Base-by-base conservation (phyloP, 2,797 vertebrate genomes). In the Phrynocephalus guinanensis region DNA sequence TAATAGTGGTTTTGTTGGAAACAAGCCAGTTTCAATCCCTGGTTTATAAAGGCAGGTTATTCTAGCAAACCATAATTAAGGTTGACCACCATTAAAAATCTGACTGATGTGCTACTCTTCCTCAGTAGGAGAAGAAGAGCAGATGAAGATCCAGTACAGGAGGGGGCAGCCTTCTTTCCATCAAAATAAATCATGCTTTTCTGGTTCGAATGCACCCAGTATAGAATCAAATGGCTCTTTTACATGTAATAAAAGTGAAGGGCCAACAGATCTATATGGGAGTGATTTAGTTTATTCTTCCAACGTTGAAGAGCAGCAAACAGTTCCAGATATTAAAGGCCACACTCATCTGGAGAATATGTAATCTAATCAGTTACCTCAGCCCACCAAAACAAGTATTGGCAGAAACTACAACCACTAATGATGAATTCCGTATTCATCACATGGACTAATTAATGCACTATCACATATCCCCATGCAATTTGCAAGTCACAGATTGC, bases 401-500 rank as follows among this genome's bases (percentile, higher is more conserved):
- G 97, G 97, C 94, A 88, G 92, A 92, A 95, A 94, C 95, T 95
- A 94, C 50, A 89, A 93, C 95, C 95, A 95, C 96, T 96, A 96
- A 97, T 95, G 96, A 97, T 96, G 96, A 95, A 96, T 96, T 96
- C 96, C 87, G 95, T 95, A 96, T 97, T 97, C 96, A 96, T 96
- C 95, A 94, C 95, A 93, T 95, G 95, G 95, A 95, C 96, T 97
- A 97, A 97, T 97, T 97, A 97, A 97, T 97, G 96, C 95, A 94
- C 93, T 89, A 93, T 95, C 96, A 96, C 96, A 96, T 95, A 96
- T 96, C 96, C 96, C 96, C 92, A 94, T 94, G 96, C 96, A 97
- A 97, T 97, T 97, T 97, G 97, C 97, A 97, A 97, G 96, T 97
- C 96, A 97, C 96, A 97, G 96, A 97, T 97, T 96, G 96, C 96